A percentile compares a stretch with the other conserved stretches of the same genome.
Conservation (phyloP, 2,113 vertebrate species). For the Climacteris rufus region DNA sequence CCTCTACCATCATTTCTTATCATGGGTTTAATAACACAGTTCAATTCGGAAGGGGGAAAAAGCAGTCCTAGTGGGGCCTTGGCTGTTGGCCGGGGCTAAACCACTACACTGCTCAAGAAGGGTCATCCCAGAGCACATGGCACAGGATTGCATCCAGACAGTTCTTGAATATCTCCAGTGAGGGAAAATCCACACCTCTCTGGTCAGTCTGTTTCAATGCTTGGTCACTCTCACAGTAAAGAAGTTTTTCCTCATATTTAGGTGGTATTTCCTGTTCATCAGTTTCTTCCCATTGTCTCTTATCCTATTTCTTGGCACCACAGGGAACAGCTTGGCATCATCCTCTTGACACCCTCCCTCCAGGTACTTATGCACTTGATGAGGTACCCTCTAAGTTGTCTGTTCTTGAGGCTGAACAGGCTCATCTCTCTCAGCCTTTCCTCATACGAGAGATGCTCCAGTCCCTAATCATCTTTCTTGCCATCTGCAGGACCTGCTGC, state of each 20-base stretch:
- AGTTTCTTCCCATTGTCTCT: neutral
- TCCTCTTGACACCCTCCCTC: neutral
- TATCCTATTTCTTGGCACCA: neutral
- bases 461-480: neutral
- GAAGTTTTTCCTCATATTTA: neutral
- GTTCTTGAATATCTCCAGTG: neutral
- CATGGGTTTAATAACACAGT: too few relatives aligned
- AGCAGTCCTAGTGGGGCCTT: too few relatives aligned
- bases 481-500: neutral
- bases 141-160: too few relatives aligned
- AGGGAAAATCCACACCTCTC: neutral
- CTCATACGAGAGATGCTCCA: neutral
- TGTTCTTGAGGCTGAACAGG: neutral
- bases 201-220: neutral
- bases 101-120: too few relatives aligned
- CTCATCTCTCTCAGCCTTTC: neutral
- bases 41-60: too few relatives aligned
- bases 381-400: neutral
- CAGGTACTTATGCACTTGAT: neutral
- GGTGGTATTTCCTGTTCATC: too few relatives aligned
- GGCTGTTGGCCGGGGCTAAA: too few relatives aligned
- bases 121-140: neutral
- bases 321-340: neutral
- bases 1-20: too few relatives aligned
- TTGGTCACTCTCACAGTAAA: accelerated